Conservation (phyloP, 1,140 invertebrate genomes). For the Steinernema khuongi region DNA sequence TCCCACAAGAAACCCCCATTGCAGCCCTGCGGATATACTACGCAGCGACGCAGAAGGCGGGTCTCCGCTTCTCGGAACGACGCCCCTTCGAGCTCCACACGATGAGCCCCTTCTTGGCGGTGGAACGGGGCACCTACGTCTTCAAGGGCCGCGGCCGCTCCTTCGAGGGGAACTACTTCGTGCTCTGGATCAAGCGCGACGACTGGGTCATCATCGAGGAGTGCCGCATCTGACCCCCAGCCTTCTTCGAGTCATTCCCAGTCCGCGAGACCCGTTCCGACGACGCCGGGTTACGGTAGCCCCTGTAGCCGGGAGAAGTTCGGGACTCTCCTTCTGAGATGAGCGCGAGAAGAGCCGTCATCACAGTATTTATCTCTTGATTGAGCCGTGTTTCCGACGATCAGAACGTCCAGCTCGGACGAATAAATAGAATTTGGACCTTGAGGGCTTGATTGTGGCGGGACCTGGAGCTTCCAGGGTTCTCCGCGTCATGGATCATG, state of each 20-base stretch:
- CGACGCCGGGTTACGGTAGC: neutral
- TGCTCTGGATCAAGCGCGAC: constrained; percentile 6
- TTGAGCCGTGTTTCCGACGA: too few species aligned
- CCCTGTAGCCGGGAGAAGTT: too few species aligned
- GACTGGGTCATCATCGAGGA: constrained; percentile 4
- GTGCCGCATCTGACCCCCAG: neutral
- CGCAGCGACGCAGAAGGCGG: neutral
- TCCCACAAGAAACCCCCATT: neutral
- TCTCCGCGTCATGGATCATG: too few species aligned
- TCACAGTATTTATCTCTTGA: too few species aligned
- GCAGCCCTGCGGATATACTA: neutral
- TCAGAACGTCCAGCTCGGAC: too few species aligned
- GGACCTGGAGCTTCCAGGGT: too few species aligned
- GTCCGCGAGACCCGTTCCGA: too few species aligned
- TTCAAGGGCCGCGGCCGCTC: neutral
- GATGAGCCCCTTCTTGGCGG: neutral
- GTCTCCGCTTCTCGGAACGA: constrained; percentile 1
- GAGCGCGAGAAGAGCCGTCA: too few species aligned
- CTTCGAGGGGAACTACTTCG: neutral
- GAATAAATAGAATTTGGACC: too few species aligned
- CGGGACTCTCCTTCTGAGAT: too few species aligned
- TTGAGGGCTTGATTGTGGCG: too few species aligned
- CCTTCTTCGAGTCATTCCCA: neutral
- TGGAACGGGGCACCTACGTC: neutral
- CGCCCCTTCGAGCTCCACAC: neutral